Base-by-base conservation (phyloP, 2,888 invertebrate species). In the Diaphora mendica region DNA sequence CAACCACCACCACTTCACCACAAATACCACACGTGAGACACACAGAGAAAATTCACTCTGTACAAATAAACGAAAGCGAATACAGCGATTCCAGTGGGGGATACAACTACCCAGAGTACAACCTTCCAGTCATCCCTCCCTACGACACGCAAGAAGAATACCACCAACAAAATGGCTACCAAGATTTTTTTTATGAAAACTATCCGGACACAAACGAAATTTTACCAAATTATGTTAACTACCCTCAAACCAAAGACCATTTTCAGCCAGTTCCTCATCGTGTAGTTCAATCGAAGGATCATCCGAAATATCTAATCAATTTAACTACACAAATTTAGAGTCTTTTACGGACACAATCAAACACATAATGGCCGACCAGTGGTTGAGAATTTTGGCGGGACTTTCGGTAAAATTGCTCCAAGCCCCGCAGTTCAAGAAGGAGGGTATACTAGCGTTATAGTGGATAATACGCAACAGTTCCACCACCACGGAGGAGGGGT, bases 221-320 rank as follows among this genome's bases (percentile, higher is more conserved):
- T 0, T 89, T 96, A 7, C 94, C 91, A 5, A 94, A 91, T 71
- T 92, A 96, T 78, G 91, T 91, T 0, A 85, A 77, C 13, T 93
- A 94, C 73, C 93, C 92, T 0, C 94, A 93, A 74, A 93, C 77
- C 97, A 97, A 82, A 91, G 98, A 55, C 98, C 98, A 0, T 98
- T 97, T 86, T 98, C 98, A 17, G 97, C 98, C 0, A 97, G 97
- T 4, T 97, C 97, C 0, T 97, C 97, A 30, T 97, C 97, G 20
- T 97, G 97, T 87, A 97, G 97, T 79, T 98, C 97, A 64, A 96
- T 97, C 1, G 98, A 98, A 86, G 97, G 97, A 73, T 97, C 39
- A 39, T 39, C 97, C 0, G 95, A 96, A 70, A 92, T 96, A 55
- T 91, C 92, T 11, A 94, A 93, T 67, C 94, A 95, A 39, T 94